phyloP scores from a whole-genome alignment of 2,113 vertebrate species.

The Oncorhynchus tshawytscha region DNA sequence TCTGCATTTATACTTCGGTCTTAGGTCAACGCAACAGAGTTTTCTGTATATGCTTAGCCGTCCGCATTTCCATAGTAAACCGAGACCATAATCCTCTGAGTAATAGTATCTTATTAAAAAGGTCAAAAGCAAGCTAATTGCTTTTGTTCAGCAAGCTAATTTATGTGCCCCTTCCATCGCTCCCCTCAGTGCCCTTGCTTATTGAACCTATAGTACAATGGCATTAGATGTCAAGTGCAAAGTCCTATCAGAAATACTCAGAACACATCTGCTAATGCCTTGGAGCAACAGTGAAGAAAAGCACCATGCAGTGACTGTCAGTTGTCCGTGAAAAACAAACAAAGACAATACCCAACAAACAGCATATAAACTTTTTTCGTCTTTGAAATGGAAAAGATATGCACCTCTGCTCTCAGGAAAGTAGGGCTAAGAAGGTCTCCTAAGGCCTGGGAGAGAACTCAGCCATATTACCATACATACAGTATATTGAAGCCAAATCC shows the following conservation, averaged over 20 bases:
- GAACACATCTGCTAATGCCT: neutral
- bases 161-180: neutral
- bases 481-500: slow-evolving; percentile 14
- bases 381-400: neutral
- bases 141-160: slow-evolving; percentile 2
- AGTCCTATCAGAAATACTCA: neutral
- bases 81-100: slow-evolving; percentile 16
- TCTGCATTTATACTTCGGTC: neutral
- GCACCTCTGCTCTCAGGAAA: neutral
- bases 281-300: neutral
- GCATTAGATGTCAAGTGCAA: neutral
- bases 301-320: neutral
- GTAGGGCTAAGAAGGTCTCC: slow-evolving; percentile 8
- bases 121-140: neutral
- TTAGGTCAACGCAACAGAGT: neutral
- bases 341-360: neutral
- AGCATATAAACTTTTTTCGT: neutral
- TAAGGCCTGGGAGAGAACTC: neutral
- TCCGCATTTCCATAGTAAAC: slow-evolving; percentile 1
- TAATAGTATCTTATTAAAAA: slow-evolving; percentile 14
- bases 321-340: neutral
- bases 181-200: neutral
- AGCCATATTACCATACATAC: neutral
- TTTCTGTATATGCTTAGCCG: neutral
- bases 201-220: neutral